phyloP scores from a whole-genome alignment of 1,140 invertebrate genomes.

The Pogonognathellus flavescens region DNA sequence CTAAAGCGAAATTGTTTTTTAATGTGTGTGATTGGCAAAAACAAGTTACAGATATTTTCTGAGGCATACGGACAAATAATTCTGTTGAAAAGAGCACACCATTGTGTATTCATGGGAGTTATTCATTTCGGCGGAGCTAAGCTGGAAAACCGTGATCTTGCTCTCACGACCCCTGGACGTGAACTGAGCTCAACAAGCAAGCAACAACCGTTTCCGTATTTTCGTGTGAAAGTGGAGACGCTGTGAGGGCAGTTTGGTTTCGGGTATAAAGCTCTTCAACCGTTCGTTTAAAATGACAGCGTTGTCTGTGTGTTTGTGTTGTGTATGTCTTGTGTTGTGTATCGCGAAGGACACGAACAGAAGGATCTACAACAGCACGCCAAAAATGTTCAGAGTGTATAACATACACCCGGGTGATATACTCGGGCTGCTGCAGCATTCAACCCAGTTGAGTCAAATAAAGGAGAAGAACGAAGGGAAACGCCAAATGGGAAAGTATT shows the following conservation, averaged over 20 bases:
- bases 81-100: too few relatives aligned
- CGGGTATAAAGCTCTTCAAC: background rate
- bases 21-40: background rate
- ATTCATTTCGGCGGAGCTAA: background rate
- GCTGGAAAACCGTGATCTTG: background rate
- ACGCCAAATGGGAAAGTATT: background rate
- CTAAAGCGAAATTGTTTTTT: too few relatives aligned
- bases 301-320: background rate
- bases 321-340: background rate
- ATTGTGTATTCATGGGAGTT: background rate
- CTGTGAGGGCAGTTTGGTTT: slow-evolving; percentile 16
- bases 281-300: too few relatives aligned
- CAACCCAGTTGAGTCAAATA: background rate
- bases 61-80: background rate
- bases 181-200: slow-evolving; percentile 35
- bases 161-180: slow-evolving; percentile 2
- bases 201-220: slow-evolving; percentile 25
- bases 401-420: too few relatives aligned
- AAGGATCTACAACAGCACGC: too few relatives aligned
- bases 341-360: background rate
- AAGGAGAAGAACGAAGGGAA: background rate
- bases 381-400: too few relatives aligned
- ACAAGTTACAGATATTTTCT: background rate
- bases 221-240: background rate
- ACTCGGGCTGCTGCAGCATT: background rate